Conservation (phyloP, 2,113 vertebrate species). For the Passer montanus region DNA sequence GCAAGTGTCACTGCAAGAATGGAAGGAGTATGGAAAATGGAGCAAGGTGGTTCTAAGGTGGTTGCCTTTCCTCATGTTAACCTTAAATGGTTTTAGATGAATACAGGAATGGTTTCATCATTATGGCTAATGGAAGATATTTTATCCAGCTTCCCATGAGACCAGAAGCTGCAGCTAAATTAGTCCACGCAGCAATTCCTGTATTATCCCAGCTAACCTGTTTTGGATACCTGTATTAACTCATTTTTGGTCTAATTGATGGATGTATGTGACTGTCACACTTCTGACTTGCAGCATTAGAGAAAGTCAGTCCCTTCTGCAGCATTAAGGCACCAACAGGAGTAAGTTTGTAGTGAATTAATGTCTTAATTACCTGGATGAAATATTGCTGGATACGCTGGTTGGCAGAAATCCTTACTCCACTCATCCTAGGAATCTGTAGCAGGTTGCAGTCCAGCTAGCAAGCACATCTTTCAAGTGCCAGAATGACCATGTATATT, state of each 20-base stretch:
- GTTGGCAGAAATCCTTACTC: not conserved
- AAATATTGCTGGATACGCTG: not conserved
- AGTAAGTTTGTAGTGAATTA: not conserved
- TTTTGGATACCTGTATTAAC: not conserved
- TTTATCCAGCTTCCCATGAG: not conserved
- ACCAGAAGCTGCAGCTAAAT: not conserved
- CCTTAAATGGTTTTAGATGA: not conserved
- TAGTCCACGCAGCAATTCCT: not conserved
- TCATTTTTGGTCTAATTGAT: not conserved
- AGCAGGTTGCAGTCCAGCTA: not conserved
- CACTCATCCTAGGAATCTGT: not conserved
- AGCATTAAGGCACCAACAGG: not conserved
- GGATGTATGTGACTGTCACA: not conserved
- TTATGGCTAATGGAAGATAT: not conserved
- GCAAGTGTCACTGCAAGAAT: not conserved
- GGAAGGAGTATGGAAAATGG: not conserved
- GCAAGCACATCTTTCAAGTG: not conserved
- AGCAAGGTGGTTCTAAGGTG: not conserved
- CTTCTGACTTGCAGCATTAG: not conserved
- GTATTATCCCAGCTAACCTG: not conserved
- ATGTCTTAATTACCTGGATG: not conserved
- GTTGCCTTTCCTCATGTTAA: not conserved
- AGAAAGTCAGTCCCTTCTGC: not conserved
- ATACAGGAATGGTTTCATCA: not conserved
- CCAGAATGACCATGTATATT: not conserved